phyloP scores from a whole-genome alignment of 2,113 vertebrate genomes.

The Callocephalon fimbriatum region DNA sequence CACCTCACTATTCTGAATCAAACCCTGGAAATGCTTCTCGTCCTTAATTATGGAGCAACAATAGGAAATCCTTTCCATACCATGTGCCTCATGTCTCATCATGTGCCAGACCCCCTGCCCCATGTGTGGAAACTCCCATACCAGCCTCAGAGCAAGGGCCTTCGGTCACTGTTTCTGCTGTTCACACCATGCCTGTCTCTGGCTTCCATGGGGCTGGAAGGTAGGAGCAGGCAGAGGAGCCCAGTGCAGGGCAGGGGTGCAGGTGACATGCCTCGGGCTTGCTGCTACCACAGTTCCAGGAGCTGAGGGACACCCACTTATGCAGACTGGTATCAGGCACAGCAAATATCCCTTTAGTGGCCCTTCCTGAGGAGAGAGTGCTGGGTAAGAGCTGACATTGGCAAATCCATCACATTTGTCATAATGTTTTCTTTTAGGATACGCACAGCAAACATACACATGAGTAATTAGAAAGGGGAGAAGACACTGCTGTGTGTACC shows the following conservation, averaged over 20 bases:
- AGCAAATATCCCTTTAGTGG: not conserved
- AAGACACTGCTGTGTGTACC: not conserved
- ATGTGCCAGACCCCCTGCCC: fast-evolving
- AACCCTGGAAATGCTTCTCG: not conserved
- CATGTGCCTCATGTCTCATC: not conserved
- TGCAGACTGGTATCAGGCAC: not conserved
- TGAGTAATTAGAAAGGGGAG: not conserved
- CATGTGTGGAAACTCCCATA: fast-evolving
- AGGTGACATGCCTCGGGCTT: not conserved
- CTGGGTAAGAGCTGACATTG: not conserved
- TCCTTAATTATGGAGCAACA: not conserved
- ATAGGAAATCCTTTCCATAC: not conserved
- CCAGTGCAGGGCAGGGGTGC: not conserved
- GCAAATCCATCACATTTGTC: not conserved
- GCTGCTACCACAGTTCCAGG: fast-evolving
- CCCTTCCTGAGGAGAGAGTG: not conserved
- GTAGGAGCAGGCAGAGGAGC: not conserved
- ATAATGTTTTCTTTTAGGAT: not conserved
- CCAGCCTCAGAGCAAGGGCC: not conserved
- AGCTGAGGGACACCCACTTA: not conserved
- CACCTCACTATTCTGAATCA: not conserved
- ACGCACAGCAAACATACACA: fast-evolving
- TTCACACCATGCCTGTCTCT: fast-evolving
- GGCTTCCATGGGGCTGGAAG: not conserved
- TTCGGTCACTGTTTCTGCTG: not conserved